These are phyloP conservation scores for Drosophila hydei DNA, from an alignment of 1,140 invertebrate species.

Conservation along the genomic window DNA sequence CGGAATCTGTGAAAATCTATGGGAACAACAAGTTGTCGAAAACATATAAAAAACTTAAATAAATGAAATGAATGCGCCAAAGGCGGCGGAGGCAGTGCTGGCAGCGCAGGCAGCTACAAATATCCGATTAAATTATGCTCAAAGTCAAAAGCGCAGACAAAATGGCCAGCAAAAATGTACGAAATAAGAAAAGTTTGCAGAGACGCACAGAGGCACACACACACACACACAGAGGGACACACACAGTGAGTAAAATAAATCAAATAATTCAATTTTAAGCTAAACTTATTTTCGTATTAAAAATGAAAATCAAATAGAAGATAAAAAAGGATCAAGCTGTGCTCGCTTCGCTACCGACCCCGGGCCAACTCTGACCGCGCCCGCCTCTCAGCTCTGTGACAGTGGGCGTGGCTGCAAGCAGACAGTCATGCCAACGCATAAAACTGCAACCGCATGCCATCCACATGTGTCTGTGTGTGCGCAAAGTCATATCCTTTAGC, in stretches of 20 bases:
- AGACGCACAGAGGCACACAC: slow-evolving; percentile 28
- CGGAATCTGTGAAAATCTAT: slow-evolving; percentile 59
- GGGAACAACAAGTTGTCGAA: slow-evolving; percentile 31
- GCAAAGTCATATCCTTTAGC: slow-evolving; percentile 76
- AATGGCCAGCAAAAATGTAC: slow-evolving; percentile 66
- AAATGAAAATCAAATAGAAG: slow-evolving; percentile 83
- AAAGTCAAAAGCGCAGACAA: slow-evolving; percentile 78
- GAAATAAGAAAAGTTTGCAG: slow-evolving; percentile 73
- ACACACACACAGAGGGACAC: slow-evolving; percentile 9
- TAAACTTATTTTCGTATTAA: slow-evolving; percentile 83
- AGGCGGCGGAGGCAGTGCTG: neutral
- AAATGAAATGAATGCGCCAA: slow-evolving; percentile 62
- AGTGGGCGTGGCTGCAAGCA: slow-evolving; percentile 52
- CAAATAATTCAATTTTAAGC: slow-evolving; percentile 83
- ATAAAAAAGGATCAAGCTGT: slow-evolving; percentile 82
- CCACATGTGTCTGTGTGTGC: slow-evolving; percentile 16
- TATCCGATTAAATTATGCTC: slow-evolving; percentile 83
- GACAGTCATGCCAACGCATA: slow-evolving; percentile 65
- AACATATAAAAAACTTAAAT: slow-evolving; percentile 61
- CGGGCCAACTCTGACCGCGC: neutral
- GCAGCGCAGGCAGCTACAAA: slow-evolving; percentile 57
- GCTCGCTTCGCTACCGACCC: slow-evolving; percentile 53
- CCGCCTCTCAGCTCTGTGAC: slow-evolving; percentile 48
- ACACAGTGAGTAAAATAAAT: slow-evolving; percentile 64
- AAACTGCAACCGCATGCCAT: slow-evolving; percentile 72